Base-by-base conservation (phyloP, 2,113 vertebrate genomes). In the Vidua chalybeata region DNA sequence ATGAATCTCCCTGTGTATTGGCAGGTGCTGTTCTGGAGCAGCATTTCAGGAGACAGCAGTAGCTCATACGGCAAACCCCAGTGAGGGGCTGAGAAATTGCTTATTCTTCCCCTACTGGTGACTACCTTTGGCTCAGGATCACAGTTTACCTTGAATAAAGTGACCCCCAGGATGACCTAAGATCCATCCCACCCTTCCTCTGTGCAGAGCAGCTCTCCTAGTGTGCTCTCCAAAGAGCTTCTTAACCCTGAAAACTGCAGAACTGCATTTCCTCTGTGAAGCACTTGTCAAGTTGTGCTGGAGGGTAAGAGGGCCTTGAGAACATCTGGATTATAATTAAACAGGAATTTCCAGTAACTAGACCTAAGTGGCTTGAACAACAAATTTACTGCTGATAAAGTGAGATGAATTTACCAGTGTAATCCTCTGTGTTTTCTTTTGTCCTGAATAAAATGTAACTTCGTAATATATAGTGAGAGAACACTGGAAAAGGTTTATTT, bases 1-100 rank as follows among this genome's bases (percentile, higher is more conserved):
- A 13, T 1, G 1, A 27, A 73, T 49, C n/a, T 73, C 35, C 49
- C 27, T 9, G 16, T 0, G 0, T 43, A 46, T 74, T 0, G 0
- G 63, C 59, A 43, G n/a, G 26, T 46, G 64, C 30, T 0, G 1
- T 51, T 64, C 28, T 37, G 51, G 73, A 81, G 51, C 37, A 74
- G 13, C 0, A 1, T n/a, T 66, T 39, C 46, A 78, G 37, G 35
- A 54, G 37, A 16, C 41, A 66, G 33, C 7, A 5, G 30, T 7
- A 72, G 77, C 73, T 94, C 35, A 13, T 0, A 1, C 0, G 7
- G 46, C 13, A 77, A 87, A 74, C 14, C 11, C 21, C 33, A 43
- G 18, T 0, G 2, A 78, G 16, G 11, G 11, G 22, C 27, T 35
- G 20, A 43, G 66, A 87, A 87, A 67, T 11, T 75, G 33, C 61